Base-by-base conservation (phyloP, 2,888 invertebrate species). In the Lasioglossum figueresi region DNA sequence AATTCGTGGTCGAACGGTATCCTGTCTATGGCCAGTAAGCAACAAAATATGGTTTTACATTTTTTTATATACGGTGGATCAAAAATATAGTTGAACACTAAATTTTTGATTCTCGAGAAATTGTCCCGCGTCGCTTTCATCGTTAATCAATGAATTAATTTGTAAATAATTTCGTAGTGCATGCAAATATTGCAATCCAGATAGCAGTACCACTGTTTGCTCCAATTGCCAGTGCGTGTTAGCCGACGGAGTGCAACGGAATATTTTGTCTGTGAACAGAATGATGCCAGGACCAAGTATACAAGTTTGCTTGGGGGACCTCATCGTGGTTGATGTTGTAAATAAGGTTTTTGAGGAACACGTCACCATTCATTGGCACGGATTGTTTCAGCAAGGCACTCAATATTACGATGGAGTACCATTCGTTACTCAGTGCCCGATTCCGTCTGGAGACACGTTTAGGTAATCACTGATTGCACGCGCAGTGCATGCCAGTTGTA, bases 361-460 rank as follows among this genome's bases (percentile, higher is more conserved):
- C 93, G 97, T 97, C 16, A 97, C 98, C 77, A 96, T 99, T 85
- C 98, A 99, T 95, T 99, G 98, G 98, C 98, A 99, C 94, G 99
- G 99, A 88, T 96, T 98, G 91, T 97, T 96, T 96, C 98, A 98
- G 94, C 96, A 97, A 88, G 97, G 97, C 79, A 96, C 97, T 4
- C 98, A 98, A 92, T 98, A 98, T 95, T 98, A 98, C 93, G 98
- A 98, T 92, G 98, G 98, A 88, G 98, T 98, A 63, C 98, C 98
- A 23, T 97, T 97, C 92, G 97, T 98, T 66, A 98, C 98, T 0
- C 98, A 98, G 94, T 98, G 98, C 95, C 98, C 98, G 66, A 98
- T 98, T 91, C 97, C 97, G 91, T 97, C 97, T 95, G 97, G 97
- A 94, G 97, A 97, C 92, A 97, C 97, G 16, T 98, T 98, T 96